Evolutionary conservation across 2,888 invertebrate species (phyloP), one percentile per base, ranked within the genome.

Genomic region (Gymnocheta viridis): DNA sequence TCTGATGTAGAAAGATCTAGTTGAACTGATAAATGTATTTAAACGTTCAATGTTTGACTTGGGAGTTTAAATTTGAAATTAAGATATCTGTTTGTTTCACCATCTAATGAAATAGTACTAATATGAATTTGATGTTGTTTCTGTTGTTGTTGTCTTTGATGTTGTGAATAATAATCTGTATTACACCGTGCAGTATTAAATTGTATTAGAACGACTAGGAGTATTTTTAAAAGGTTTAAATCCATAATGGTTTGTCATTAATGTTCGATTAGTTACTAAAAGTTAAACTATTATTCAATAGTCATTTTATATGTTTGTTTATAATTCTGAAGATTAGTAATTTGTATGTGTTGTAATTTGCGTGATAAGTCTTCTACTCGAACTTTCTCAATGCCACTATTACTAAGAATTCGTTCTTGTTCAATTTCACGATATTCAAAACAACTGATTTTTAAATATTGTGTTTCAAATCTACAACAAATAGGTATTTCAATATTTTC

Each of bases 331-430:
- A 32, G 32, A 32, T 32, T 32, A 32, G 32, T 32, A 6, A 32
- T 32, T 32, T 32, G n/a, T 32, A 32, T 2, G 6, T 29, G 74
- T 12, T n/a, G 32, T 32, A 6, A 32, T 32, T 32, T 32, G n/a
- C 10, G 6, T 29, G 74, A 10, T 47, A 76, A 64, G 22, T 58
- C 66, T 64, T 14, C 6, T 1, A 47, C 22, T 7, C 32, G 44
- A 56, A 67, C 67, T 49, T 60, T 67, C 12, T 58, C 58, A 77
- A 77, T 69, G 49, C 49, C 47, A 58, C 44, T 27, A 27, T 77
- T 67, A n/a, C 66, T 49, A 32, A 41, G 47, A 17, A 60, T 44
- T 62, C 58, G 27, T 27, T 60, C 35, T 24, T 56, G 35, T 54
- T 66, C 56, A 29, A 56, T n/a, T 72, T 73, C 49, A 27, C 47